phyloP scores from a whole-genome alignment of 2,113 vertebrate species.

The Clarias macrocephalus region DNA sequence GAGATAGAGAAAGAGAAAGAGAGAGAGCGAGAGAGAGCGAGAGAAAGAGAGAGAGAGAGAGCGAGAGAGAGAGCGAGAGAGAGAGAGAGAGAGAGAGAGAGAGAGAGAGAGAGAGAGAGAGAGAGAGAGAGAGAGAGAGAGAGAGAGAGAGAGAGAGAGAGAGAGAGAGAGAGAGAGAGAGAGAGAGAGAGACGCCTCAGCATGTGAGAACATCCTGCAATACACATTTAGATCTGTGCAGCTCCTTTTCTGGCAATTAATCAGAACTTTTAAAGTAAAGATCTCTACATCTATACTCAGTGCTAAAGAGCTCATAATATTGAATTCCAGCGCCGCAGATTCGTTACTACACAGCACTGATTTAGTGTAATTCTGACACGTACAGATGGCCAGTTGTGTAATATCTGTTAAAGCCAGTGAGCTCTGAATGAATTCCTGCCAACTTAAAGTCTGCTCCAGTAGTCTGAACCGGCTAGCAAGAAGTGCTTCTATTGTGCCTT shows the following conservation, averaged over 20 bases:
- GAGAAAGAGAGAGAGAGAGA: no score
- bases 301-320: background rate
- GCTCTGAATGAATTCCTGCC: background rate
- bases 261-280: constrained; percentile 15
- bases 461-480: background rate
- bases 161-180: background rate
- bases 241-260: constrained; percentile 21
- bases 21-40: no score
- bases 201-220: constrained; percentile 4
- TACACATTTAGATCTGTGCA: constrained; percentile 23
- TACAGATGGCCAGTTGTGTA: background rate
- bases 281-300: background rate
- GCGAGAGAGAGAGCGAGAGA: no score
- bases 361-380: background rate
- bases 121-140: background rate
- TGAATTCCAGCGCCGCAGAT: background rate
- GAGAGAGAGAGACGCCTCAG: background rate
- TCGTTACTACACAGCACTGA: background rate
- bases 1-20: no score
- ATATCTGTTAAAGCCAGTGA: background rate
- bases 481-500: background rate
- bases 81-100: no score
- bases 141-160: background rate
- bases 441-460: background rate
- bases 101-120: background rate